Percentiles rank a stretch among this genome's conserved stretches.
Evolutionary conservation across 1,140 invertebrate species (phyloP).

Genomic region (Trypoxylus dichotomus): DNA sequence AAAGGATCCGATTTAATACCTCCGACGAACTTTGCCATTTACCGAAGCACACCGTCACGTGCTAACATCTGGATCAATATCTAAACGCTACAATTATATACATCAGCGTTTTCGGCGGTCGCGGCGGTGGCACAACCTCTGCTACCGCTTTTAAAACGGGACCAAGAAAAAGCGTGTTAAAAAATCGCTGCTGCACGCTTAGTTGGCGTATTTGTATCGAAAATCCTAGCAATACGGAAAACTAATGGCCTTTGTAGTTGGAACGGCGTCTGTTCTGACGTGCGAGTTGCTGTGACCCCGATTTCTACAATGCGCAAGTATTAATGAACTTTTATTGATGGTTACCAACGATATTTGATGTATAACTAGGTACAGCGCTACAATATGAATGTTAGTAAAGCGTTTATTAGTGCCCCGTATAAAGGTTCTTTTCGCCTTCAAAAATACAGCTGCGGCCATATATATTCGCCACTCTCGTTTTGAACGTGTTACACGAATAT

Average conservation of each 20-base stretch:
- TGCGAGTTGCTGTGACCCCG: too few relatives aligned
- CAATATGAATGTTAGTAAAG: too few relatives aligned
- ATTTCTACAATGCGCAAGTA: too few relatives aligned
- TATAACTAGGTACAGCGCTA: not conserved
- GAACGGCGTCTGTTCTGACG: not conserved
- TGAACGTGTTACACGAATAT: too few relatives aligned
- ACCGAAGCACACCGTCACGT: not conserved
- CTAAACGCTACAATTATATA: constrained; percentile 6
- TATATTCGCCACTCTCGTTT: too few relatives aligned
- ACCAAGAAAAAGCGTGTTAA: not conserved
- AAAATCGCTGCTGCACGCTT: not conserved
- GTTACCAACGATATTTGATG: not conserved
- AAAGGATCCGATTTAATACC: not conserved
- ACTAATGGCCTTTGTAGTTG: not conserved
- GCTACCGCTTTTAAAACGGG: not conserved
- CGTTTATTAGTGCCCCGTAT: too few relatives aligned
- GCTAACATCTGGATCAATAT: constrained; percentile 14
- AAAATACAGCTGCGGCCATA: too few relatives aligned
- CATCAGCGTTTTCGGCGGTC: not conserved
- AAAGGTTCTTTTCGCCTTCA: too few relatives aligned
- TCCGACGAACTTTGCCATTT: constrained; percentile 13
- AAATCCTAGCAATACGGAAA: too few relatives aligned
- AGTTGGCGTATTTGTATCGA: too few relatives aligned
- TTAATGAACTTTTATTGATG: too few relatives aligned
- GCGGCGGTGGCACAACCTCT: not conserved